Base-by-base conservation (phyloP, 2,888 invertebrate genomes). In the Lasiommata megera region DNA sequence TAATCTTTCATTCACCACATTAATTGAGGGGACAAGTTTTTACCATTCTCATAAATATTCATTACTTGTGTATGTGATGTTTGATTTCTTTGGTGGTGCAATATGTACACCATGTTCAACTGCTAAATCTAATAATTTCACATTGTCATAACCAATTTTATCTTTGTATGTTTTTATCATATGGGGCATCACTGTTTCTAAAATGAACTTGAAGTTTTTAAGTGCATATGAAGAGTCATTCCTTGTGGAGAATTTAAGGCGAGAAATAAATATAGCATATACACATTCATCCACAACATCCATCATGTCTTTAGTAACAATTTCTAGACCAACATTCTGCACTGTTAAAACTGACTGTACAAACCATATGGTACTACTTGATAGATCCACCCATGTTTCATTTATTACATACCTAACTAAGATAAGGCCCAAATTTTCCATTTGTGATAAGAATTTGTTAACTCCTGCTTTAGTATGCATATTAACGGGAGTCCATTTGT, bases 401-500 rank as follows among this genome's bases (percentile, higher is more conserved):
- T 91, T 92, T 65, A 92, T 94, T 52, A 94, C 90, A 77, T 92
- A 95, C 71, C 92, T 90, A 67, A 93, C 93, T 71, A 96, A 88
- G 64, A 92, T 91, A 70, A 96, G 88, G 64, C 95, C 95, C 76
- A 94, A 88, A 64, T 92, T 93, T 64, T 92, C 90, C 93, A 95
- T 93, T 77, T 96, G 95, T 61, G 92, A 91, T 64, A 95, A 80
- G 76, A 94, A 95, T 77, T 94, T 94, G 60, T 92, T 92, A 17
- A 95, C 90, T 55, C 93, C 94, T 16, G 92, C 92, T 82, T 94
- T 94, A 6, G 94, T 95, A 68, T 95, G 93, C 77, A 96, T 93
- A 81, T 97, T 96, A 53, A 93, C 93, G 0, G 96, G 96, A 34
- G 94, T 93, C 97, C 98, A 98, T 65, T 93, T 94, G 73, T 98